Conservation (phyloP, 2,113 vertebrate genomes). For the Laticauda colubrina region DNA sequence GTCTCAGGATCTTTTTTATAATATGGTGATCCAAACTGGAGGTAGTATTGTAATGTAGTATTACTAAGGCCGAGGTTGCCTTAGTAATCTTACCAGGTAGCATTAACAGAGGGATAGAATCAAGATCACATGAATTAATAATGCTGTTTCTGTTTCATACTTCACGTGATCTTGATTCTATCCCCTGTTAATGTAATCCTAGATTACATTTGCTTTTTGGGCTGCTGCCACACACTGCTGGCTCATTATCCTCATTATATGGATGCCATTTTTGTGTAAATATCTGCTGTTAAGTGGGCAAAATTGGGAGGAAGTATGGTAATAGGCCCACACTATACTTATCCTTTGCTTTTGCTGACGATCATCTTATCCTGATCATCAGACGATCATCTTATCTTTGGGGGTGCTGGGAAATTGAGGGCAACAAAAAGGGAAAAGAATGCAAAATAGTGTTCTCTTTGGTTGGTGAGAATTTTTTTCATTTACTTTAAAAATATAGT, state of each 20-base stretch:
- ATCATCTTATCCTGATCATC: no score
- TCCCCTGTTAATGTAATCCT: neutral
- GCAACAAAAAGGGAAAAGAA: neutral
- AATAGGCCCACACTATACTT: neutral
- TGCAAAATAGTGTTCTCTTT: neutral
- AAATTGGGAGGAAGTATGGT: neutral
- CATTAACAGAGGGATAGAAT: neutral
- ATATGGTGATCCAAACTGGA: neutral
- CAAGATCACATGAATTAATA: neutral
- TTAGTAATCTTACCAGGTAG: neutral
- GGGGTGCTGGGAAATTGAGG: neutral
- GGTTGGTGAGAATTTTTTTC: neutral
- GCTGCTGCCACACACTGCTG: neutral
- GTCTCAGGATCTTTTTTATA: neutral
- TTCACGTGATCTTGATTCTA: no score
- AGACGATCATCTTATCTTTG: neutral
- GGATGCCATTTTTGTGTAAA: neutral
- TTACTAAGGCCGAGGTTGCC: neutral
- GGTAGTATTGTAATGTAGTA: neutral
- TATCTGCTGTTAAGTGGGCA: neutral
- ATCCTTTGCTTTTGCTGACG: neutral
- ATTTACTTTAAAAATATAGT: neutral
- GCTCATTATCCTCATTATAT: neutral
- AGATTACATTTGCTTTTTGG: neutral
- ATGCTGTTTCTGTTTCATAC: no score